phyloP scores from a whole-genome alignment of 2,888 invertebrate genomes.

The Adineta ricciae region DNA sequence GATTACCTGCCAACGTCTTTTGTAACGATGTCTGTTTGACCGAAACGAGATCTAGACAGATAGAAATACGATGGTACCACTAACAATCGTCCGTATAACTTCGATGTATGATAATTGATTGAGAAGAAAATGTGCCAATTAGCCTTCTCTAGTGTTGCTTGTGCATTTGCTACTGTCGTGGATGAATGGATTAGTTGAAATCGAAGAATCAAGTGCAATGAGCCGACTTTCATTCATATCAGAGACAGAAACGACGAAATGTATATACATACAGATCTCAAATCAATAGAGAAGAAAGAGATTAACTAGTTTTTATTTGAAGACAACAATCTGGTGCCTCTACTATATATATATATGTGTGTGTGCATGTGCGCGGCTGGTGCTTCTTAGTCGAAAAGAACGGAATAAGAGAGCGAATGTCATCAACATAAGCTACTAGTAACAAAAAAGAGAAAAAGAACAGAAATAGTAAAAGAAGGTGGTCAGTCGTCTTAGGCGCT shows the following conservation, averaged over 20 bases:
- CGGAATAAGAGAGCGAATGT: constrained; percentile 4
- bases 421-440: constrained; percentile 7
- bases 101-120: not conserved
- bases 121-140: not conserved
- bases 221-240: not conserved
- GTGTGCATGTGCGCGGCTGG: not conserved
- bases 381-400: constrained; percentile 1
- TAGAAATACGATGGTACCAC: not conserved
- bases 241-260: not conserved
- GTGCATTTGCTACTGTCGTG: not conserved
- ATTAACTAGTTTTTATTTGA: not conserved
- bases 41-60: not conserved
- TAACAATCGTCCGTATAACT: not conserved
- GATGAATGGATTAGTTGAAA: not conserved
- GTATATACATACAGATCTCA: not conserved
- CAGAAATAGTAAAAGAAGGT: not conserved
- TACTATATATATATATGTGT: not conserved
- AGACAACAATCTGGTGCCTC: constrained; percentile 5
- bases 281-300: constrained; percentile 1
- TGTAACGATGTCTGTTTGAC: not conserved
- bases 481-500: not conserved
- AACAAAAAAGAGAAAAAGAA: not conserved
- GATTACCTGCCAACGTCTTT: not conserved
- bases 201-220: not conserved
- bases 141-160: not conserved